A percentile compares a stretch with the other conserved stretches of the same genome.
These are phyloP conservation scores for Incurvaria masculella DNA, from an alignment of 2,888 invertebrate species.

Conservation along the genomic window DNA sequence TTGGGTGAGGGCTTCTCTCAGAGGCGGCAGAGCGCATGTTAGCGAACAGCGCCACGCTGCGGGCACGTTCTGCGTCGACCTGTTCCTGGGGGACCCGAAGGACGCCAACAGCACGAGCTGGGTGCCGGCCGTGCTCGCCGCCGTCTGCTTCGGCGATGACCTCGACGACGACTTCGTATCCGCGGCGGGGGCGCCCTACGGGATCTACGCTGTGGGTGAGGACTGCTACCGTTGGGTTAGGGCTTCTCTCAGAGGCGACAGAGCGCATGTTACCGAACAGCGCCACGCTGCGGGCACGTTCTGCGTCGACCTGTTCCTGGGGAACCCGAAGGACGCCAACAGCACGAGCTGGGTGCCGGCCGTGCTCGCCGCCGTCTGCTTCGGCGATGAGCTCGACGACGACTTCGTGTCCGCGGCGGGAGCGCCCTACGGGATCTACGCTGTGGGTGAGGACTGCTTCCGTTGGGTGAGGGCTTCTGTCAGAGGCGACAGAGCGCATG, in stretches of 20 bases:
- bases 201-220: constrained; percentile 40
- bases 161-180: constrained; percentile 16
- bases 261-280: constrained; percentile 22
- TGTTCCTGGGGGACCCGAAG: constrained; percentile 23
- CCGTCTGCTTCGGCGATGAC: constrained; percentile 35
- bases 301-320: constrained; percentile 36
- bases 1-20: too few species aligned
- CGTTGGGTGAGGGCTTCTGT: too few species aligned
- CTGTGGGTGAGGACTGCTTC: constrained; percentile 40
- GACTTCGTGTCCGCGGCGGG: constrained; percentile 20
- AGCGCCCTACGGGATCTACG: constrained; percentile 35
- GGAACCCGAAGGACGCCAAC: constrained; percentile 16
- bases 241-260: too few species aligned
- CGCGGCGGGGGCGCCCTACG: constrained; percentile 25
- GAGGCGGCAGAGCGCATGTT: constrained; percentile 21
- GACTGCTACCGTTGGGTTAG: too few species aligned
- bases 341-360: constrained; percentile 15
- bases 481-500: too few species aligned
- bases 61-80: constrained; percentile 33
- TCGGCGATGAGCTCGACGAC: constrained; percentile 18
- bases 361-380: constrained; percentile 35
- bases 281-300: constrained; percentile 28
- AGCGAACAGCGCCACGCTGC: constrained; percentile 29
- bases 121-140: constrained; percentile 27
- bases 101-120: constrained; percentile 9